Base-by-base conservation (phyloP, 92 coral and sea anemone species). In the Heteractis magnifica region DNA sequence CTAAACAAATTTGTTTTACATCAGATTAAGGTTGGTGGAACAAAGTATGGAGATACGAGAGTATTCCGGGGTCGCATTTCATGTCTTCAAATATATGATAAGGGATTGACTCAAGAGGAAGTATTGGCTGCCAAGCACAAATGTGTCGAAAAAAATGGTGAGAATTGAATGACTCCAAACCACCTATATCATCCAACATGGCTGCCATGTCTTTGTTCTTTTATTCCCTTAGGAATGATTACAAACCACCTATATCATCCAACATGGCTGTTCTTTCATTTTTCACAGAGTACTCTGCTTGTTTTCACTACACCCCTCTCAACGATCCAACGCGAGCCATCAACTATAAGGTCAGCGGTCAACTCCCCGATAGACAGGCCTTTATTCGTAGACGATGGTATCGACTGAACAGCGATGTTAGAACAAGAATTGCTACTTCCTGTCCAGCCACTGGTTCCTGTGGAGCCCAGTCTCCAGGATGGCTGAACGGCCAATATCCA, bases 401-500 rank as follows among this genome's bases (percentile, higher is more conserved):
- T 55, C 86, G 86, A 15, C 15, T 75, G 51, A 14, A 18, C 3
- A 56, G 62, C 12, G 48, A 75, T 12, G 64, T 6, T 58, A 19
- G 19, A 5, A 58, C 64, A 41, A 21, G 62, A 52, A 83, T 83
- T 8, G n/a, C 16, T 44, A 20, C 80, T 9, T 26, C 71, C 44
- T 83, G 86, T 75, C 86, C 86, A 19, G 44, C 13, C 56, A 6
- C 80, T 49, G 80, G 80, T n/a, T 83, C 86, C 16, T 88, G 91
- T 84, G 91, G 91, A 73, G 56, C 84, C 85, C 88, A 84, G 85
- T 81, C 87, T 77, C 88, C 91, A 72, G 91, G 91, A n/a, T 88
- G 88, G 91, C 53, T 88, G 8, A 88, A 79, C 78, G 91, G 88
- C 41, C 71, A 26, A 70, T 75, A 75, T 74, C 86, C 91, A 19